Evolutionary conservation across 2,888 invertebrate species (phyloP).

Genomic region (Athetis lepigone): DNA sequence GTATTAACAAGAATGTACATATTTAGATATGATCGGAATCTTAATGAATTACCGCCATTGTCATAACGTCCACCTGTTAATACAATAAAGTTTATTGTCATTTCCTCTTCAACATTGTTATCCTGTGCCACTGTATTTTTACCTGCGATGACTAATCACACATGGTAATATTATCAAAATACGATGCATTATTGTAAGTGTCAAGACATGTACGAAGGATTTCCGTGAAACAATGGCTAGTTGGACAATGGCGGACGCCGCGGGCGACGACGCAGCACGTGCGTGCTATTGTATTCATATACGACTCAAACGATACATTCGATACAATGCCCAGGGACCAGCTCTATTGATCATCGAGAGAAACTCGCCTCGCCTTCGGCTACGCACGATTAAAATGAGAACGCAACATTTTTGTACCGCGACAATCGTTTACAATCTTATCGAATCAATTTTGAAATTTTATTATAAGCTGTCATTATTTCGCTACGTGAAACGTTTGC

Average conservation of each 20-base stretch:
- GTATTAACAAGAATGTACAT: constrained; percentile 13
- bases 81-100: constrained; percentile 15
- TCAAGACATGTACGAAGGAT: constrained; percentile 83
- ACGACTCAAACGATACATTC: constrained; percentile 70
- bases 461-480: constrained; percentile 38
- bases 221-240: constrained; percentile 86
- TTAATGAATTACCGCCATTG: constrained; percentile 15
- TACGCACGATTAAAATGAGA: constrained; percentile 62
- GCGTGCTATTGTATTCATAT: constrained; percentile 85
- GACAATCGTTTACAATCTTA: constrained; percentile 54
- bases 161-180: constrained; percentile 68
- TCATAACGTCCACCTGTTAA: constrained; percentile 39
- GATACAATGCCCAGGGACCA: constrained; percentile 64
- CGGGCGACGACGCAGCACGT: constrained; percentile 80
- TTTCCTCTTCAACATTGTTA: constrained; percentile 36
- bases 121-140: constrained; percentile 41
- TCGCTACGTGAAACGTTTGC: constrained; percentile 37
- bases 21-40: constrained; percentile 25
- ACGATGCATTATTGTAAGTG: constrained; percentile 76
- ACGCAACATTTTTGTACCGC: constrained; percentile 51
- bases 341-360: constrained; percentile 68
- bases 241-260: constrained; percentile 80
- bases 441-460: constrained; percentile 45
- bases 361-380: constrained; percentile 63
- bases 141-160: constrained; percentile 54